These are phyloP conservation scores for Noctuana brunneofusca DNA, from an alignment of 2,888 invertebrate species.

Conservation along the genomic window DNA sequence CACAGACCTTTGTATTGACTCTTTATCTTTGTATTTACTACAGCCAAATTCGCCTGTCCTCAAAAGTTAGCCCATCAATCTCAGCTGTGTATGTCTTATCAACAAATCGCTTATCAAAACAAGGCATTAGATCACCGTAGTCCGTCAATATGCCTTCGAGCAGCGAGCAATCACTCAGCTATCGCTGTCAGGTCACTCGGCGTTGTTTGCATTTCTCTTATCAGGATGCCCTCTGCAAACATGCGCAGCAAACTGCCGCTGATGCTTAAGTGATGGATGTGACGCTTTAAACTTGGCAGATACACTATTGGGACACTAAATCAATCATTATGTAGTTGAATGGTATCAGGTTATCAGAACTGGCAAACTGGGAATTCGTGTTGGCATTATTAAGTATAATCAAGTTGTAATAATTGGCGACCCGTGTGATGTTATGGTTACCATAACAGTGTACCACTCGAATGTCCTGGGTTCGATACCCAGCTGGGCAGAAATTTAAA, in stretches of 20 bases:
- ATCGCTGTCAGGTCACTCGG: constrained; percentile 63
- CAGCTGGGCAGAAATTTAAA: no score
- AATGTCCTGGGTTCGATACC: no score
- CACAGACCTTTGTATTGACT: no score
- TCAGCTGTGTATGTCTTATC: not conserved
- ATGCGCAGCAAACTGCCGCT: constrained; percentile 42
- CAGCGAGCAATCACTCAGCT: constrained; percentile 60
- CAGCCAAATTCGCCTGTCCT: not conserved
- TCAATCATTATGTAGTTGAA: not conserved
- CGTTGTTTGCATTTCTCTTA: constrained; percentile 75
- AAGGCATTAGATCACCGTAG: constrained; percentile 24
- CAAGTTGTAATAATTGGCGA: no score
- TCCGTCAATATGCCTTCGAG: constrained; percentile 44
- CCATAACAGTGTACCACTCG: no score
- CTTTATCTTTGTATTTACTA: no score
- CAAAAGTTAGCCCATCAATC: not conserved
- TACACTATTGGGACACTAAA: not conserved
- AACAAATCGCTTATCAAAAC: constrained; percentile 15
- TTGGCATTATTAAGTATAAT: no score
- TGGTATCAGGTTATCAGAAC: no score
- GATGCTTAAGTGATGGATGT: not conserved
- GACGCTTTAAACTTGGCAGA: not conserved
- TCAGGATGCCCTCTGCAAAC: constrained; percentile 67
- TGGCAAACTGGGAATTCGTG: no score
- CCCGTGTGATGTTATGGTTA: no score